Base-by-base conservation (phyloP, 2,113 vertebrate genomes). In the Etia nguti region DNA sequence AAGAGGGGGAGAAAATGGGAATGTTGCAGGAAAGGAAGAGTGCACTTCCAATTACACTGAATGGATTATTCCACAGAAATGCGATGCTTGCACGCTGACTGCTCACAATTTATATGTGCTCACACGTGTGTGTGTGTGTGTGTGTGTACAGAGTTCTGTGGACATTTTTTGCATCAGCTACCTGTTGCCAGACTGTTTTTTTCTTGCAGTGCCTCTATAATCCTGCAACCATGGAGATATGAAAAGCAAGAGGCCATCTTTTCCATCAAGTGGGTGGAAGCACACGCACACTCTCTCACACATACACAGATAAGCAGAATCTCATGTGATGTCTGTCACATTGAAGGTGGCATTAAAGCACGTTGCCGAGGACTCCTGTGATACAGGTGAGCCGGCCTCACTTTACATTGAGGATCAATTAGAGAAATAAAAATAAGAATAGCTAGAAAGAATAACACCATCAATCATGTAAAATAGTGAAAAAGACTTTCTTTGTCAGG, bases 181-280 rank as follows among this genome's bases (percentile, higher is more conserved):
- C 92, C 90, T 95, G 91, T 90, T 93, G 88, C 86, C 84, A 95
- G 83, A 86, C 86, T 87, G 73, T 59, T 36, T 83, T 60, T 56
- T 81, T 94, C 85, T 82, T 82, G 86, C 87, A 88, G 56, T 86
- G 84, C 81, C 85, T 89, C 90, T 90, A 84, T 86, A 90, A 88
- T 92, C 83, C 90, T 90, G 94, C 91, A 95, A 95, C 95, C 94
- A 95, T 94, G 93, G 95, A 90, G 95, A 95, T 93, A 83, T 86
- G 89, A 93, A 89, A 94, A 93, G 90, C 85, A 90, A 93, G 91
- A 92, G 87, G 84, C 88, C 81, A 84, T 91, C 81, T 93, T 92
- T 87, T 87, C 83, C 22, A 1, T 89, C 73, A 88, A 88, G 92
- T 93, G 87, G 89, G 93, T 88, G 88, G 89, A 90, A 88, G 81